Evolutionary conservation across 2,797 vertebrate genomes (phyloP).

Genomic region (Anolis apletophallus): DNA sequence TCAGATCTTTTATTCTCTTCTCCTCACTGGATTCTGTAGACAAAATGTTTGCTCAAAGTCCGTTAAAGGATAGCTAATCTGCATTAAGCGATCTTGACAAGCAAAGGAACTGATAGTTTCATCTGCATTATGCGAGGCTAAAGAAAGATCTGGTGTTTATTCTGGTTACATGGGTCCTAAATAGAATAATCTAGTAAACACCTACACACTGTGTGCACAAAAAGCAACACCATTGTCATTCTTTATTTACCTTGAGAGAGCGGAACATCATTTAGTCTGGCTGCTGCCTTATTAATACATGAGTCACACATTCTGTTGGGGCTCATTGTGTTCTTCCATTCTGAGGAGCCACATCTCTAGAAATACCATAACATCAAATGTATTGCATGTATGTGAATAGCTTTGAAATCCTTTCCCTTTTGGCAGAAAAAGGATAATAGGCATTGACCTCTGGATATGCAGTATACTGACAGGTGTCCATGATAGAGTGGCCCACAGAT

Average conservation of each 20-base stretch:
- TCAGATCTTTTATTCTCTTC: neutral
- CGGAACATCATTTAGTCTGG: neutral
- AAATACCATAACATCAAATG: slow-evolving; percentile 7
- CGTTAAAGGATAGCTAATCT: slow-evolving; percentile 14
- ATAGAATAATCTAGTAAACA: slow-evolving; percentile 1
- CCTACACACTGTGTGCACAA: neutral
- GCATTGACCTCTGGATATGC: neutral
- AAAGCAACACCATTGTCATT: neutral
- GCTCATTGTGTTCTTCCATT: slow-evolving; percentile 10
- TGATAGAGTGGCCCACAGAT: neutral
- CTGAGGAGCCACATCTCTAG: slow-evolving; percentile 31
- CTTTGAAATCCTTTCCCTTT: neutral
- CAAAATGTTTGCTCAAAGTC: neutral
- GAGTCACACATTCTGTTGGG: slow-evolving; percentile 32
- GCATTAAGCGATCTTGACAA: neutral
- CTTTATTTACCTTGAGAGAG: neutral
- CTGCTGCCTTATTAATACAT: neutral
- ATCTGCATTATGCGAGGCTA: neutral
- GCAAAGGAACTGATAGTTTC: neutral
- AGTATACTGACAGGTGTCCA: neutral
- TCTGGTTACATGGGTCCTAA: neutral
- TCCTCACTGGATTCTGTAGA: neutral
- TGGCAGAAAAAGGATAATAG: neutral
- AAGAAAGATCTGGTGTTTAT: neutral
- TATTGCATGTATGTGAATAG: neutral